Evolutionary conservation across 2,888 invertebrate species (phyloP).

Genomic region (Vannuccia rotundouncinata): DNA sequence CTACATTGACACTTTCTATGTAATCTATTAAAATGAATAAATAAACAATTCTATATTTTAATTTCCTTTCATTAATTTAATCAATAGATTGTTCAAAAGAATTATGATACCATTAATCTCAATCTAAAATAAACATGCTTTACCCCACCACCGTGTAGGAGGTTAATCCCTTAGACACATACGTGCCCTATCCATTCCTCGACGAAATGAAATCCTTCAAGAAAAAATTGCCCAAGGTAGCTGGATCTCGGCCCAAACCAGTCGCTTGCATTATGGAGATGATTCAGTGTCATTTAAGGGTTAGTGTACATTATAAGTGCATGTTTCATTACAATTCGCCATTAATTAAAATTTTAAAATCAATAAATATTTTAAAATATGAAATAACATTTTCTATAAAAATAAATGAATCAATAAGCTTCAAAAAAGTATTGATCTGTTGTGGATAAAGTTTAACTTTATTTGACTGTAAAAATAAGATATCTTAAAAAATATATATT

Average conservation of each 20-base stretch:
- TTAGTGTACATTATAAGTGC: constrained; percentile 43
- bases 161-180: constrained; percentile 27
- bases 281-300: constrained; percentile 49
- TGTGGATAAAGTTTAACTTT: background rate
- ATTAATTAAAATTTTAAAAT: background rate
- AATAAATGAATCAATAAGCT: background rate
- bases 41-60: too few species aligned
- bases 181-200: constrained; percentile 47
- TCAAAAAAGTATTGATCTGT: background rate
- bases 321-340: background rate
- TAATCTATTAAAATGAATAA: too few species aligned
- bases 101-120: too few species aligned
- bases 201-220: constrained; percentile 52
- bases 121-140: too few species aligned
- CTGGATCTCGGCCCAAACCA: constrained; percentile 46
- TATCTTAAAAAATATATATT: too few species aligned
- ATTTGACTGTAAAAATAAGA: too few species aligned
- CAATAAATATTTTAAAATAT: background rate
- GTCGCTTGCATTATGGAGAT: constrained; percentile 52
- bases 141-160: too few species aligned
- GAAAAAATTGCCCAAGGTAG: constrained; percentile 43
- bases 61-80: too few species aligned
- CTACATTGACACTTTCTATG: too few species aligned
- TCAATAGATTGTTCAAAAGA: too few species aligned
- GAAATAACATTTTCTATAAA: background rate